phyloP scores from a whole-genome alignment of 2,797 vertebrate genomes.

The Halcyon chelicuti region DNA sequence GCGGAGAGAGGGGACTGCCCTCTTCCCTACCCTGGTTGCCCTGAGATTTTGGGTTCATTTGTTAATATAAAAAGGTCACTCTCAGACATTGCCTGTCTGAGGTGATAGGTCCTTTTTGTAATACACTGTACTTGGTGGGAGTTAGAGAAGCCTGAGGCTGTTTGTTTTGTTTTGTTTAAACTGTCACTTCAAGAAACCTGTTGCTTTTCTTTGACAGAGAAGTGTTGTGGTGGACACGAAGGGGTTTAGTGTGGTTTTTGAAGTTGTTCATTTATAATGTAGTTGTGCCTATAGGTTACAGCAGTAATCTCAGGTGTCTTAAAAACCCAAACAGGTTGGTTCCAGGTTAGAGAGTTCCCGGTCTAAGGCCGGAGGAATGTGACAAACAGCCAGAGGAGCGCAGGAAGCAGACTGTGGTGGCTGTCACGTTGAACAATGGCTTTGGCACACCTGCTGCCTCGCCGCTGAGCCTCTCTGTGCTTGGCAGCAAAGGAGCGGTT shows the following conservation, averaged over 20 bases:
- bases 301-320: background rate
- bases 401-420: constrained; percentile 54
- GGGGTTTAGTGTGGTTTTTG: background rate
- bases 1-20: background rate
- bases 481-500: constrained; percentile 53
- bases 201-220: background rate
- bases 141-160: background rate
- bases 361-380: background rate
- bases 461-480: background rate
- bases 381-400: background rate
- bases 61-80: background rate
- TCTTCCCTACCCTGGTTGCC: background rate
- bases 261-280: background rate
- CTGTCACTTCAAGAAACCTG: background rate
- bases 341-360: background rate
- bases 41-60: background rate
- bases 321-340: background rate
- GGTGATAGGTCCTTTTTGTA: background rate
- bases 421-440: constrained; percentile 50
- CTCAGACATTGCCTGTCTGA: background rate
- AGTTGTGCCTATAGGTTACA: background rate
- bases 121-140: background rate
- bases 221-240: background rate
- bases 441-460: constrained; percentile 61
- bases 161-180: background rate